phyloP scores from a whole-genome alignment of 2,797 vertebrate genomes.

The Fundulus diaphanus region DNA sequence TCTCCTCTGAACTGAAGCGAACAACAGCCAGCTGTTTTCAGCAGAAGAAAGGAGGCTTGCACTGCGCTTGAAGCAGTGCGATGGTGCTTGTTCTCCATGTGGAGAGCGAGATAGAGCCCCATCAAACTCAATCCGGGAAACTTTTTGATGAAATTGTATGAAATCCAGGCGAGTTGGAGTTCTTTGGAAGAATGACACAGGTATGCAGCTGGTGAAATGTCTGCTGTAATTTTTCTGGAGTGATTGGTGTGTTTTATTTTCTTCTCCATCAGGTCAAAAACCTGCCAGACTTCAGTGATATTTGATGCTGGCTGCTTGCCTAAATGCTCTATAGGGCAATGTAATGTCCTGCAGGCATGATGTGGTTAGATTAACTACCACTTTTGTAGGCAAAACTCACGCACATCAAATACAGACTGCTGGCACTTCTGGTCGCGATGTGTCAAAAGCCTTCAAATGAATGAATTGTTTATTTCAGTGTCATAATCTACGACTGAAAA shows the following conservation, averaged over 20 bases:
- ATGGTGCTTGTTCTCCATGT: conserved; percentile 44
- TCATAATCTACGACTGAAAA: background rate
- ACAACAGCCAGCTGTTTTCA: conserved; percentile 61
- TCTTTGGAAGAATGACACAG: conserved; percentile 3
- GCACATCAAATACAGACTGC: conserved; percentile 3
- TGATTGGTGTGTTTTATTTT: conserved; percentile 9
- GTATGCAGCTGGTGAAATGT: conserved; percentile 1
- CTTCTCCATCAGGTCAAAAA: conserved; percentile 30
- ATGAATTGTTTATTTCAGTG: background rate
- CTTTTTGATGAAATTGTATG: conserved; percentile 51
- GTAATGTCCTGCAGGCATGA: conserved; percentile 63
- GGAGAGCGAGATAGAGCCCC: conserved; percentile 33
- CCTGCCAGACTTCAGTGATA: conserved; percentile 32
- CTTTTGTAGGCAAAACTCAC: conserved; percentile 32
- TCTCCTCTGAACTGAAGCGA: conserved; percentile 53
- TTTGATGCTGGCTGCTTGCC: conserved; percentile 57
- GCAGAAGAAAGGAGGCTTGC: conserved; percentile 26
- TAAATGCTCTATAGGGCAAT: conserved; percentile 52
- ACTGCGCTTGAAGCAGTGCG: conserved; percentile 48
- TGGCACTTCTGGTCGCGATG: background rate
- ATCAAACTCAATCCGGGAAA: conserved; percentile 36
- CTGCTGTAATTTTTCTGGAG: conserved; percentile 12
- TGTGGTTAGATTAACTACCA: conserved; percentile 62
- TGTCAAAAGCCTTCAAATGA: background rate
- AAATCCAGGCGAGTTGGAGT: conserved; percentile 24